These are phyloP conservation scores for Cerastis leucographa DNA, from an alignment of 2,888 invertebrate genomes.

Conservation along the genomic window DNA sequence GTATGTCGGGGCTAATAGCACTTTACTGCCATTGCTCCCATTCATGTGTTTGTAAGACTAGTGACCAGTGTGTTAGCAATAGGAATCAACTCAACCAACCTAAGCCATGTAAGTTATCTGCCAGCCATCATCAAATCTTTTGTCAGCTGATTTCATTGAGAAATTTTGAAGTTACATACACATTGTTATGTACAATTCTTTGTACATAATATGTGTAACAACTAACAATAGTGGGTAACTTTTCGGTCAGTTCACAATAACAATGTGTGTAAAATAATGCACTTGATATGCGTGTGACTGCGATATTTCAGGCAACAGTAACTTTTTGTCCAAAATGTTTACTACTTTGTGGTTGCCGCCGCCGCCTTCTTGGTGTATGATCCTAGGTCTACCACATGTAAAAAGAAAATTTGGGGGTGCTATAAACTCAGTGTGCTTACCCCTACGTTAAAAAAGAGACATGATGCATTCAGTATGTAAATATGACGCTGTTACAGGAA, in stretches of 20 bases:
- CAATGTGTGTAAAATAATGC: conserved; percentile 27
- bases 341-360: neutral
- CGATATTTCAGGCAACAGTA: neutral
- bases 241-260: conserved; percentile 44
- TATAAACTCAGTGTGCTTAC: neutral
- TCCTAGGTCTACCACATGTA: neutral
- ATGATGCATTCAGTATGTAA: neutral
- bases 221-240: conserved; percentile 25
- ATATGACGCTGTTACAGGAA: neutral
- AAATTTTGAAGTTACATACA: conserved; percentile 1
- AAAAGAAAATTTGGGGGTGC: too few species aligned
- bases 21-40: too few species aligned
- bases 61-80: conserved; percentile 1
- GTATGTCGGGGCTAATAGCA: too few species aligned
- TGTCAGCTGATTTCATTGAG: conserved; percentile 7
- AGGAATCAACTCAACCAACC: conserved; percentile 12
- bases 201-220: neutral
- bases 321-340: neutral
- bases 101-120: conserved; percentile 5
- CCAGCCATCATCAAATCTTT: conserved; percentile 4
- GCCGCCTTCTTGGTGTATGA: neutral
- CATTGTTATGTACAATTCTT: conserved; percentile 4
- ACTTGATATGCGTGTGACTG: neutral
- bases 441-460: neutral
- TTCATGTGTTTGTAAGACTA: too few species aligned